Conservation (phyloP, 1,140 invertebrate species). For the Anadara kagoshimensis region DNA sequence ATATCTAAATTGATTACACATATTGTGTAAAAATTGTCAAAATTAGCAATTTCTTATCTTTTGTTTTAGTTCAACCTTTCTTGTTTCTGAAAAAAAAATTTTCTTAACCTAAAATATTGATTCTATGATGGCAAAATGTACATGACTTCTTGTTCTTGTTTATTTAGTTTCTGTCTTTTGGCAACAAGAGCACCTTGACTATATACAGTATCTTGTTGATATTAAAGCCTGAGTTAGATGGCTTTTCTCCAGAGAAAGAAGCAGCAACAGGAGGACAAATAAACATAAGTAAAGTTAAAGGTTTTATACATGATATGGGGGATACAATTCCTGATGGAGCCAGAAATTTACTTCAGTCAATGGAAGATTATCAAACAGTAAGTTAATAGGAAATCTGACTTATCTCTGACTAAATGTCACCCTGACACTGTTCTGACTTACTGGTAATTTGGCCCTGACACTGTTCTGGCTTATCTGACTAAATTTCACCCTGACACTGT, state of each 20-base stretch:
- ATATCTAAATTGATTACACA: neutral
- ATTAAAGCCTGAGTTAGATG: slow-evolving; percentile 21
- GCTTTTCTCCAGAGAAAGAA: neutral
- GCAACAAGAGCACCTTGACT: slow-evolving; percentile 1
- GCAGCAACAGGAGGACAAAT: neutral
- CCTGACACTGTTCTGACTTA: too few species aligned
- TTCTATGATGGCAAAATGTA: neutral
- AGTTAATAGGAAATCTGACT: neutral
- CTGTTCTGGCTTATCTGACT: too few species aligned
- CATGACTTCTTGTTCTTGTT: neutral
- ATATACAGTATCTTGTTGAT: slow-evolving; percentile 24
- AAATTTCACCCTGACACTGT: too few species aligned
- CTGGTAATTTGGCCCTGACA: too few species aligned
- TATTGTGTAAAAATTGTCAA: neutral
- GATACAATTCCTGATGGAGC: slow-evolving; percentile 20
- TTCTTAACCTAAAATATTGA: neutral
- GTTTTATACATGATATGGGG: slow-evolving; percentile 11
- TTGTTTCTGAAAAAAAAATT: neutral
- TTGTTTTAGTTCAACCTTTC: neutral
- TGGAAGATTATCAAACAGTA: slow-evolving; percentile 27
- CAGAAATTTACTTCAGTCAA: slow-evolving; percentile 13
- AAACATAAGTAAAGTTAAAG: slow-evolving; percentile 26
- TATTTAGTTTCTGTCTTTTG: slow-evolving; percentile 22
- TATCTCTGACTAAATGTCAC: too few species aligned
- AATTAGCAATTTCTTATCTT: neutral